These are phyloP conservation scores for Epiblema foenella DNA, from an alignment of 2,888 invertebrate genomes.

Conservation along the genomic window DNA sequence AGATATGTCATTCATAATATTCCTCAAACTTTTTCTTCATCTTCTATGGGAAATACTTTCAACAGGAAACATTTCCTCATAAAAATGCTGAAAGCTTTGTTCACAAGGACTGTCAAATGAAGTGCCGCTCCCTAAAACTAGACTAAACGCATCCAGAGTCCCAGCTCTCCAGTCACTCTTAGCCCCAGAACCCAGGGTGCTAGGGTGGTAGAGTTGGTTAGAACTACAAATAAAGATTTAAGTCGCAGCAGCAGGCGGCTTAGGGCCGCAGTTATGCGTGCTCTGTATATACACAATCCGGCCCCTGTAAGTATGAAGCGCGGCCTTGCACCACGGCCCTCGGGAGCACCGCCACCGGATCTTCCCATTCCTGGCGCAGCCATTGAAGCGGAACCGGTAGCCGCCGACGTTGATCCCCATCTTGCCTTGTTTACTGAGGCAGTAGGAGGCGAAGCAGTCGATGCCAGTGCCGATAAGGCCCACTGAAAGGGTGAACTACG, in stretches of 20 bases:
- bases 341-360: constrained; percentile 80
- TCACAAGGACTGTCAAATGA: not conserved
- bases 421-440: constrained; percentile 81
- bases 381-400: constrained; percentile 78
- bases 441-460: constrained; percentile 78
- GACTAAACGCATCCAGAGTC: not conserved
- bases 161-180: no score
- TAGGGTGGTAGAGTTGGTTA: not conserved
- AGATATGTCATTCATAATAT: no score
- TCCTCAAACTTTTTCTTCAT: not conserved
- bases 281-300: constrained; percentile 79
- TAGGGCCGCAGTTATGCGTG: constrained; percentile 77
- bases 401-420: constrained; percentile 81
- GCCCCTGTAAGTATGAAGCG: constrained; percentile 76
- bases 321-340: constrained; percentile 81
- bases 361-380: constrained; percentile 78
- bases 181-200: not conserved
- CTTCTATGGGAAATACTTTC: not conserved
- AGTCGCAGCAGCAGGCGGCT: constrained; percentile 59
- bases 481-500: constrained; percentile 57
- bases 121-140: not conserved
- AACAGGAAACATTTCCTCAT: not conserved
- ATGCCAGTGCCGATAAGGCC: constrained; percentile 74
- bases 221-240: constrained; percentile 30
- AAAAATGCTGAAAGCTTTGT: not conserved